phyloP scores from a whole-genome alignment of 2,888 invertebrate species.

The Drosophila robusta region DNA sequence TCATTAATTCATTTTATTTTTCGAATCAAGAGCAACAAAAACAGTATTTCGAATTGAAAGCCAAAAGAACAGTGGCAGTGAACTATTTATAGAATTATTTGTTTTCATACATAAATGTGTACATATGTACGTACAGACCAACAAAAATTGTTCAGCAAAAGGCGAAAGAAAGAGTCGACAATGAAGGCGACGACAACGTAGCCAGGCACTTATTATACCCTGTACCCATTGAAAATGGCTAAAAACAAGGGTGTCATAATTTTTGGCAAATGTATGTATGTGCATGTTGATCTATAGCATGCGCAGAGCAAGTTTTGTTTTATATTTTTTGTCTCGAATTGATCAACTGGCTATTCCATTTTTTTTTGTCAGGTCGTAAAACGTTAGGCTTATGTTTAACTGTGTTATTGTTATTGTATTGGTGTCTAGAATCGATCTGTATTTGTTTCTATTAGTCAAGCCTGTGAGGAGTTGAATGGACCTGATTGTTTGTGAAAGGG shows the following conservation, averaged over 20 bases:
- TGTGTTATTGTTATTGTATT: too few species aligned
- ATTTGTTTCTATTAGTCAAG: too few species aligned
- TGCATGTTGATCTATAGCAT: too few species aligned
- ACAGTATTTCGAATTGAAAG: constrained; percentile 74
- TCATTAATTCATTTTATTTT: constrained; percentile 65
- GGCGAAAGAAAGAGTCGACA: constrained; percentile 51
- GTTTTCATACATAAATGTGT: constrained; percentile 70
- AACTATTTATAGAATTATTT: constrained; percentile 83
- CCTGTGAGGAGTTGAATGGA: too few species aligned
- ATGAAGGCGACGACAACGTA: constrained; percentile 36
- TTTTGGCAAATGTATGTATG: neutral
- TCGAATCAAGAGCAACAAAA: constrained; percentile 56
- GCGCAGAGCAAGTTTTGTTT: too few species aligned
- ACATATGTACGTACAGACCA: constrained; percentile 12
- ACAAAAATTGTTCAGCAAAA: constrained; percentile 50
- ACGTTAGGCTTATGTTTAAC: too few species aligned
- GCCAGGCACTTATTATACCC: constrained; percentile 11
- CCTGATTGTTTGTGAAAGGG: too few species aligned
- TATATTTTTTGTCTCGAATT: too few species aligned
- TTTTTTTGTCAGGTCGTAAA: too few species aligned
- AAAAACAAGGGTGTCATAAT: neutral
- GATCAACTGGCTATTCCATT: too few species aligned
- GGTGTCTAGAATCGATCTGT: too few species aligned
- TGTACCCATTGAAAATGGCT: neutral
- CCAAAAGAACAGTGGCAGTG: constrained; percentile 83